These are phyloP conservation scores for Adelosebastes latens DNA, from an alignment of 2,797 vertebrate genomes.

Conservation along the genomic window DNA sequence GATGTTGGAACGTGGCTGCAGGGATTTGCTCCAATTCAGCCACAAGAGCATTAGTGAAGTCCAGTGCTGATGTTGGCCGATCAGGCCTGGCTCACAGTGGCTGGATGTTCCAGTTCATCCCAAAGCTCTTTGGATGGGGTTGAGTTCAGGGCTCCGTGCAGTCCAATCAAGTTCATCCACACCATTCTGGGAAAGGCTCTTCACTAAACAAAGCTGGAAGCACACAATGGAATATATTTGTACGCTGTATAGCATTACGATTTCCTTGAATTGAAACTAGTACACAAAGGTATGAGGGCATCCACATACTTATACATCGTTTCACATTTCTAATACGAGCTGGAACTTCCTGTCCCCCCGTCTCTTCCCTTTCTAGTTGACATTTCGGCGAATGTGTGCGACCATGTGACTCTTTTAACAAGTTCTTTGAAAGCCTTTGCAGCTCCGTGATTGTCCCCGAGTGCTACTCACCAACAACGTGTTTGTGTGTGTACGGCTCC, in stretches of 20 bases:
- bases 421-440: constrained; percentile 39
- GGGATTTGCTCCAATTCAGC: neutral
- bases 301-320: too few relatives aligned
- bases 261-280: neutral
- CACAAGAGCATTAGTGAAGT: neutral
- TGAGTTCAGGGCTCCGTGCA: neutral
- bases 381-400: constrained; percentile 33
- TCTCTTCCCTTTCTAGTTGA: constrained; percentile 6
- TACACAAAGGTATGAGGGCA: neutral
- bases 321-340: neutral
- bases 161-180: neutral
- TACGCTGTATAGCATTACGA: neutral
- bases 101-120: neutral
- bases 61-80: neutral
- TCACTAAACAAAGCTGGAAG: neutral
- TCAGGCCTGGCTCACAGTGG: neutral
- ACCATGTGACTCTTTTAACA: constrained; percentile 38
- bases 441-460: constrained; percentile 32
- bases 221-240: neutral
- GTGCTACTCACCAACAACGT: constrained; percentile 36
- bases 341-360: neutral
- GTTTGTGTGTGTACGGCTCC: constrained; percentile 19
- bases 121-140: neutral
- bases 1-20: neutral
- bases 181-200: neutral